Base-by-base conservation (phyloP, 2,888 invertebrate genomes). In the Drosophila mercatorum region DNA sequence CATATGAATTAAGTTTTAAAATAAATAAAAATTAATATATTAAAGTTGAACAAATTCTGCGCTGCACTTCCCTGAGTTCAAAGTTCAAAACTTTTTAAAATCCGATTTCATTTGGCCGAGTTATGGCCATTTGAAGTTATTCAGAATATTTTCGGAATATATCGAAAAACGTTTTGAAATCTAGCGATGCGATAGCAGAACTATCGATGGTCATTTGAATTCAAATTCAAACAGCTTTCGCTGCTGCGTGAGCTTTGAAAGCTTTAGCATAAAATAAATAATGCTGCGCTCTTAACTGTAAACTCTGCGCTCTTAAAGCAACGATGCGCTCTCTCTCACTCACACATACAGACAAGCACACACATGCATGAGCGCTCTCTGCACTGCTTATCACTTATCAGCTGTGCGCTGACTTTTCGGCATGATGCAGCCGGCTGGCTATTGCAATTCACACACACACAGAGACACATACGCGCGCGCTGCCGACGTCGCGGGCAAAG, bases 331-430 rank as follows among this genome's bases (percentile, higher is more conserved):
- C 38, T 47, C 11, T 47, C 46, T 44, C 68, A 10, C 52, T 2
- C 47, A 28, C 44, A 26, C 22, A 36, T 12, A 28, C 12, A 14
- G 41, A 11, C 5, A 28, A 5, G 28, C 43, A 56, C 6, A 17
- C 44, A 11, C 10, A 34, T 12, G 31, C n/a, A 12, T 17, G 7
- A 12, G n/a, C 49, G 40, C 43, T 65, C 67, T 34, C 31, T 43
- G 43, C 44, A 60, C 49, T 59, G 81, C 88, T 84, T 84, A 84
- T 84, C 84, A 84, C 62, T 84, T 84, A 84, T 84, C 84, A 84
- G 88, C 84, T 88, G 87, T 86, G 78, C 57, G 74, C 60, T 68
- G 81, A 63, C 75, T 72, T 77, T 72, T 75, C 78, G 78, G 86
- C 80, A 66, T 66, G 68, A 74, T 83, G 83, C 81, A 87, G 82